phyloP scores from a whole-genome alignment of 2,113 vertebrate genomes.

The Stigmatopora nigra region DNA sequence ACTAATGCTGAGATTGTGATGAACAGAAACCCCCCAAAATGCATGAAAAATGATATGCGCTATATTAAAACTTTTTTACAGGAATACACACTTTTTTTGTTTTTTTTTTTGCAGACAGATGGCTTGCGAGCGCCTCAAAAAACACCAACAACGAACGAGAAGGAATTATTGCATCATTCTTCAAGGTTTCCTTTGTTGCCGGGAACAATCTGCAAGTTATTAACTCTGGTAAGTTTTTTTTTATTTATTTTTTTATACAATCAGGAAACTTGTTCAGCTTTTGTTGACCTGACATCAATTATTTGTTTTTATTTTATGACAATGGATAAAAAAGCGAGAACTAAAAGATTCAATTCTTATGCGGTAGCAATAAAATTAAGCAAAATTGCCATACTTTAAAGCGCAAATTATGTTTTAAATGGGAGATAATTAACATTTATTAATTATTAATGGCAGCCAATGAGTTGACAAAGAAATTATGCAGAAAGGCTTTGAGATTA shows the following conservation, averaged over 20 bases:
- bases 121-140: background rate
- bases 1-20: background rate
- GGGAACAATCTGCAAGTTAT: slow-evolving; percentile 10
- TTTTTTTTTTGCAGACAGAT: slow-evolving; percentile 3
- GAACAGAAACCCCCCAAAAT: background rate
- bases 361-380: background rate
- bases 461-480: too few relatives aligned
- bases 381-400: background rate
- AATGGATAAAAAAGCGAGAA: background rate
- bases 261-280: background rate
- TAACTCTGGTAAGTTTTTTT: slow-evolving; percentile 1
- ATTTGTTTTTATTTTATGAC: background rate
- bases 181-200: slow-evolving; percentile 5
- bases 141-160: slow-evolving; percentile 1
- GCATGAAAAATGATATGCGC: background rate
- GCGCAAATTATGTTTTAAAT: too few relatives aligned
- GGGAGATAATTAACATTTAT: too few relatives aligned
- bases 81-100: background rate
- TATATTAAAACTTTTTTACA: background rate
- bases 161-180: slow-evolving; percentile 3
- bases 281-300: background rate
- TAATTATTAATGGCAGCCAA: too few relatives aligned
- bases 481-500: too few relatives aligned
- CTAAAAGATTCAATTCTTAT: background rate
- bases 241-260: background rate